These are phyloP conservation scores for Neomicropteryx cornuta DNA, from an alignment of 1,140 invertebrate species.

Conservation along the genomic window DNA sequence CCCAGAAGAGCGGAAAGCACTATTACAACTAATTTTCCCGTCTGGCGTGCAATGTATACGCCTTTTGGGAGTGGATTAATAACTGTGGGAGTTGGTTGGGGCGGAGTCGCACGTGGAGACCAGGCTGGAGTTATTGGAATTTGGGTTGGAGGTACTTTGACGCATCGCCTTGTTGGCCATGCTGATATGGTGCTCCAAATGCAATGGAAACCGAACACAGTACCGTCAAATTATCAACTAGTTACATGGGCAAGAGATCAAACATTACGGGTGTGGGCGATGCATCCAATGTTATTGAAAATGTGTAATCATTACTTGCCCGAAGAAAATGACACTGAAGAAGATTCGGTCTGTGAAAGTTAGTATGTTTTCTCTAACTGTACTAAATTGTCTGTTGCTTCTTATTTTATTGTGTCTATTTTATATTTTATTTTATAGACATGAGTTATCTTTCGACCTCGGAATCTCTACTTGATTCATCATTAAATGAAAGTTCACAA, in stretches of 20 bases:
- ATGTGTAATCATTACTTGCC: slow-evolving; percentile 47
- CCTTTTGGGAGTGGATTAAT: slow-evolving; percentile 88
- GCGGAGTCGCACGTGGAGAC: slow-evolving; percentile 34
- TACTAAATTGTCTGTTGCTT: background rate
- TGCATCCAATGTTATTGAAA: slow-evolving; percentile 74
- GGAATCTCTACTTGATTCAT: slow-evolving; percentile 27
- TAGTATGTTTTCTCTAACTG: too few species aligned
- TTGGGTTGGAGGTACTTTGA: slow-evolving; percentile 32
- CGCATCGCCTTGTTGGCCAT: slow-evolving; percentile 69
- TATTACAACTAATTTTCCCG: slow-evolving; percentile 75
- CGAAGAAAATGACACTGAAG: slow-evolving; percentile 34
- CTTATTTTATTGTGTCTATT: background rate
- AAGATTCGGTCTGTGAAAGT: slow-evolving; percentile 19
- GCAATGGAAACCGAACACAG: slow-evolving; percentile 70
- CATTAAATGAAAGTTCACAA: slow-evolving; percentile 25
- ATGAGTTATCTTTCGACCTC: slow-evolving; percentile 32
- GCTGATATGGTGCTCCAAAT: slow-evolving; percentile 91
- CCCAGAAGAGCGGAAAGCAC: slow-evolving; percentile 69
- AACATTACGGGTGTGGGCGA: slow-evolving; percentile 80
- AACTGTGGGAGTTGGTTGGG: slow-evolving; percentile 58
- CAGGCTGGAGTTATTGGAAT: slow-evolving; percentile 37
- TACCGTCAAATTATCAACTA: slow-evolving; percentile 67
- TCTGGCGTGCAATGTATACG: slow-evolving; percentile 88
- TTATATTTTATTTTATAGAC: slow-evolving; percentile 21
- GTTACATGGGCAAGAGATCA: slow-evolving; percentile 95